These are phyloP conservation scores for Monochamus alternatus DNA, from an alignment of 2,888 invertebrate species.

Conservation along the genomic window DNA sequence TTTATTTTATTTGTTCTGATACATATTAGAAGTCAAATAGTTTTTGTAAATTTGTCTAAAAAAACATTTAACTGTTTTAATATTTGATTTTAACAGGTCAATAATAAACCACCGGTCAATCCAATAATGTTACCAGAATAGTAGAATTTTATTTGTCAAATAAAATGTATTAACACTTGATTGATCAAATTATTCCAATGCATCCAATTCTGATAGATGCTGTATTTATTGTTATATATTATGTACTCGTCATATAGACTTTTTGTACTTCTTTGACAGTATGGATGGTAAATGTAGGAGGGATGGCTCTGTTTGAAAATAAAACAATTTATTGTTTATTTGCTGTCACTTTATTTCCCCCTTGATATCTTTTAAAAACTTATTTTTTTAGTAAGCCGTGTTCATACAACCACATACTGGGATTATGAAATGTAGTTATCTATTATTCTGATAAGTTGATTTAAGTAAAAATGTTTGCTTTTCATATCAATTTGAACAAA, in stretches of 20 bases:
- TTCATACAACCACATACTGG: too few species aligned
- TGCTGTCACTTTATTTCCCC: constrained; percentile 13
- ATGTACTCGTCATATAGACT: constrained; percentile 40
- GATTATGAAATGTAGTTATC: too few species aligned
- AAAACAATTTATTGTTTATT: constrained; percentile 42
- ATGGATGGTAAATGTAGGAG: constrained; percentile 67
- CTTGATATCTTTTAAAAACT: neutral
- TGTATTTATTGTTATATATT: constrained; percentile 54
- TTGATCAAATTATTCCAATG: constrained; percentile 52
- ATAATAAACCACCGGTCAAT: neutral
- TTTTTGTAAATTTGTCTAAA: too few species aligned
- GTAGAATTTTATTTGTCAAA: too few species aligned
- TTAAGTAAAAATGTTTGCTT: too few species aligned
- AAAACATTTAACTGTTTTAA: too few species aligned
- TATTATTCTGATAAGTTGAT: too few species aligned
- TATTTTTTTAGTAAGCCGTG: too few species aligned
- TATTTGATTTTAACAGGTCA: too few species aligned
- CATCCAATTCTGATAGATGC: constrained; percentile 54
- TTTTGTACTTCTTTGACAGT: constrained; percentile 57
- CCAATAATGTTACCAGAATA: constrained; percentile 25
- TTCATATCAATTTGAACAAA: too few species aligned
- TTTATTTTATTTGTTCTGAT: too few species aligned
- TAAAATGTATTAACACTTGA: constrained; percentile 42
- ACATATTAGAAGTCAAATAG: too few species aligned
- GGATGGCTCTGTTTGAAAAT: constrained; percentile 67